Evolutionary conservation across 2,797 vertebrate genomes (phyloP), one percentile per base, ranked within the genome.

Genomic region (Sebastes vulpes): DNA sequence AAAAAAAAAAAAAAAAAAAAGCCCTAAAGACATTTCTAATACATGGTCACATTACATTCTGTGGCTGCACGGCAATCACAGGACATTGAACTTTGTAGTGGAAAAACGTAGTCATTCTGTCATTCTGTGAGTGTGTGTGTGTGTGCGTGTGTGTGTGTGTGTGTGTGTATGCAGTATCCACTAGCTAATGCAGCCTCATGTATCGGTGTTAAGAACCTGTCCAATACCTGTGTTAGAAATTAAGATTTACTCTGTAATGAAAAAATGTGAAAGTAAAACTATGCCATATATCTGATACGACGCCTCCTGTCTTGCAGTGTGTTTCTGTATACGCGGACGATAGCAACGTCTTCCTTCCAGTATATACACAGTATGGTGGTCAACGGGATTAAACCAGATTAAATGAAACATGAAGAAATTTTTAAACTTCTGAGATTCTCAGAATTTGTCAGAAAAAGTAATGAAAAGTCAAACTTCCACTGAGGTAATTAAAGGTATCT

Each of bases 191-290:
- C 95, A 94, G 93, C 95, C 95, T 95, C 92, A 92, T 95, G 93
- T 96, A 95, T 96, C 89, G 93, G 92, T 97, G 95, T 97, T 96
- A 92, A 86, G 82, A 91, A 89, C 89, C 91, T 94, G 95, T 96
- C 95, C 94, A 94, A 95, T 96, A 95, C 95, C 93, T 95, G 95
- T 96, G 95, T 95, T 96, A 96, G 95, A 95, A 94, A 35, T 90
- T 93, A 93, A 96, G 89, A 93, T 94, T 96, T 96, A 95, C 93
- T 96, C 94, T 97, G 95, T 97, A 95, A 93, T 96, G 95, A 95
- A 96, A 65, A 94, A 96, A 96, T 96, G 96, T 96, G 95, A 97
- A 96, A 96, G 95, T 96, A 96, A 97, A 97, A 94, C 89, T 96
- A 96, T 95, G 95, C 93, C 94, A 95, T 96, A 95, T 96, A 96